Evolutionary conservation across 2,113 vertebrate genomes (phyloP).

Genomic region (Ceuthmochares aereus): DNA sequence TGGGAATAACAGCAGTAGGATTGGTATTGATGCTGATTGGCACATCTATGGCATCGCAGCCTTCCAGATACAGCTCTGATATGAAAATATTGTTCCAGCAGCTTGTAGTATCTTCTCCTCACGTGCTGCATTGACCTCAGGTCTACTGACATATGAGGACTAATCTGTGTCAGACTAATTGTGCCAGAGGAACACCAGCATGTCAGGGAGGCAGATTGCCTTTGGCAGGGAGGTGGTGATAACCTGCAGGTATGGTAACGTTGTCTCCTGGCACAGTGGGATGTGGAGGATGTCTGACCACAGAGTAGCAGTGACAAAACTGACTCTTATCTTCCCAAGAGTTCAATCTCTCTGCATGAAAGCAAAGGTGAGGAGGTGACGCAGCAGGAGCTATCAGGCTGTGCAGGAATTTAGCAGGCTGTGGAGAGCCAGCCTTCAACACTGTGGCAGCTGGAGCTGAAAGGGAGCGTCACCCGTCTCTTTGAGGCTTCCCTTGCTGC

Average conservation of each 20-base stretch:
- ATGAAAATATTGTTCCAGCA: not conserved
- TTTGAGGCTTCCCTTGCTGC: not conserved
- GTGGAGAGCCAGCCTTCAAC: not conserved
- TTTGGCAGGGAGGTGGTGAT: not conserved
- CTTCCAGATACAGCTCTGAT: not conserved
- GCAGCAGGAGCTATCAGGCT: not conserved
- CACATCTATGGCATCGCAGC: not conserved
- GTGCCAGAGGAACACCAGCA: not conserved
- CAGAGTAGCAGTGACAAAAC: not conserved
- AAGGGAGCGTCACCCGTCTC: not conserved
- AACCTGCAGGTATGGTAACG: not conserved
- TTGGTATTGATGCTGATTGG: not conserved
- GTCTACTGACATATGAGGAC: accelerated
- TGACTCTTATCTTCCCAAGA: not conserved
- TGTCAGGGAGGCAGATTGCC: accelerated
- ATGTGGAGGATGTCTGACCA: not conserved
- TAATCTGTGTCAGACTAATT: not conserved
- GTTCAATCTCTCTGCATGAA: not conserved
- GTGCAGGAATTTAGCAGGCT: not conserved
- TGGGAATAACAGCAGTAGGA: not conserved
- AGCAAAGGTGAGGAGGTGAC: not conserved
- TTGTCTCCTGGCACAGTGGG: not conserved
- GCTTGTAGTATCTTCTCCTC: not conserved
- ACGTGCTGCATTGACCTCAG: not conserved
- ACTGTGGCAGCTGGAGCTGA: not conserved